Evolutionary conservation across 2,113 vertebrate species (phyloP), one percentile per base, ranked within the genome.

Genomic region (Genyomyrus donnyi): DNA sequence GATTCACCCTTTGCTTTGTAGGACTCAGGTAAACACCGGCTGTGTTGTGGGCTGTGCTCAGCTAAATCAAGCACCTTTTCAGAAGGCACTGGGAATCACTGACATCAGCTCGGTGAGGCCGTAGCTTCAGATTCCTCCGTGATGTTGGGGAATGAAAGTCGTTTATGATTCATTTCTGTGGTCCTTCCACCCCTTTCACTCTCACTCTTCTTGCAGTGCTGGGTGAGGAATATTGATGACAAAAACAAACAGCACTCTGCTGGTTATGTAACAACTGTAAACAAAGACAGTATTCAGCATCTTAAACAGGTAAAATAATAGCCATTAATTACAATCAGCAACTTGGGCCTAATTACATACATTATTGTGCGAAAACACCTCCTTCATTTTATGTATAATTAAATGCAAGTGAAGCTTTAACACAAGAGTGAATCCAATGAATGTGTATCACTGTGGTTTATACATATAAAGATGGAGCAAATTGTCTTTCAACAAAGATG

Each of bases 61-160:
- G 53, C 80, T 89, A 46, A 53, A 88, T 89, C 15, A 42, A 85
- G 46, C 45, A 84, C 88, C 88, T 90, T 84, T 77, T 86, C 10
- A 15, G 89, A 80, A 91, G 85, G 87, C 85, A 27, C 39, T 46
- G 85, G 89, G 52, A 77, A 49, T 88, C 85, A 88, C 58, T 56
- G 50, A 50, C 27, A 45, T 48, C 35, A 19, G 5, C 66, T 27
- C n/a, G 27, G 39, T 17, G 50, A 19, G 45, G 31, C 56, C 56
- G 52, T 80, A 90, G 84, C 77, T 62, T 53, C 88, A 62, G 83
- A 66, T 24, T n/a, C 50, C 21, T 42, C 39, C 1, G n/a, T 45
- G 35, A 49, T 85, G 6, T 52, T 80, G 70, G 53, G 19, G 66
- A 31, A 83, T 74, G 48, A 56, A 9, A 15, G 66, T 3, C 9